Evolutionary conservation across 2,113 vertebrate genomes (phyloP).

Genomic region (Brevimyrus niger): DNA sequence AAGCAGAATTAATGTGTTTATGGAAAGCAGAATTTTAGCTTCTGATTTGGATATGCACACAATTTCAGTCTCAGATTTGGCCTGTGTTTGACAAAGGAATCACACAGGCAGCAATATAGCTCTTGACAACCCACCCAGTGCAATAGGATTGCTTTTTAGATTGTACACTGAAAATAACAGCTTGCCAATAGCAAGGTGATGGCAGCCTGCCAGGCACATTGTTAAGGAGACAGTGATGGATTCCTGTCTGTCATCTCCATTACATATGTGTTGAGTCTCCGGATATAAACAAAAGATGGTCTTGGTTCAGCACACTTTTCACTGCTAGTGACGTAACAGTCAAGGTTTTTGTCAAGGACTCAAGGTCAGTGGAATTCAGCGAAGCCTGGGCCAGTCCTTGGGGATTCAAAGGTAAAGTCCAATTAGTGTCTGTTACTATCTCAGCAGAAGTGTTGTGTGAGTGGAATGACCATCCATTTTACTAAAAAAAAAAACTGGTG

Average conservation of each 20-base stretch:
- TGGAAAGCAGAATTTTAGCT: neutral
- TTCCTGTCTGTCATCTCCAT: neutral
- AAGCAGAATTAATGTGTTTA: neutral
- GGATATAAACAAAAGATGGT: neutral
- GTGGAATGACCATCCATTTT: neutral
- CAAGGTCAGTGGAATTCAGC: neutral
- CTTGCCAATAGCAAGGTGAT: neutral
- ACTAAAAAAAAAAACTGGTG: neutral
- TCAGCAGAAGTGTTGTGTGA: neutral
- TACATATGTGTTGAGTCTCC: neutral
- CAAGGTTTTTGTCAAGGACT: neutral
- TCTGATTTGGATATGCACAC: neutral
- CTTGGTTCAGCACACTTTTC: neutral
- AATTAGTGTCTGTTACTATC: neutral
- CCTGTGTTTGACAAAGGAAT: neutral
- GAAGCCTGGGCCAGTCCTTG: neutral
- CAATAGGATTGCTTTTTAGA: conserved; percentile 7
- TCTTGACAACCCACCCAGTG: conserved; percentile 15
- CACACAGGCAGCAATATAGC: neutral
- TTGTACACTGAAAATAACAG: conserved; percentile 14
- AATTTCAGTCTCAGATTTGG: neutral
- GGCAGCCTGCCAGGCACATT: neutral
- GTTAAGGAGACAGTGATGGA: neutral
- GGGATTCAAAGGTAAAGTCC: neutral
- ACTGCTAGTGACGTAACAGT: neutral